Conservation (phyloP, 2,113 vertebrate species). For the Cettia cetti region DNA sequence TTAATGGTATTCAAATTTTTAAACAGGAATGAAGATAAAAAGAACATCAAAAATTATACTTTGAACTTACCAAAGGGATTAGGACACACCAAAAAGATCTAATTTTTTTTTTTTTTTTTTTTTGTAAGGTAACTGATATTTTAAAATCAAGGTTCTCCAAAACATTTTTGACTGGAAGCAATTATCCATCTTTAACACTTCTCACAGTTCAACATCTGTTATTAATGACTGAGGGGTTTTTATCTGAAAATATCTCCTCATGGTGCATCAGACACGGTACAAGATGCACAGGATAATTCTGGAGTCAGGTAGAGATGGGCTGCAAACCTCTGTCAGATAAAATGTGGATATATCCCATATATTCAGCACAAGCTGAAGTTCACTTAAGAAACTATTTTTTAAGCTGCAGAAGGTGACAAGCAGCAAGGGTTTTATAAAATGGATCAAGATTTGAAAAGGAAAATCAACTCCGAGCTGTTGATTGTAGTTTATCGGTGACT, state of each 20-base stretch:
- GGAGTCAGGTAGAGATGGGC: neutral
- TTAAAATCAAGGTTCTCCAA: neutral
- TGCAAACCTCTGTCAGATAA: neutral
- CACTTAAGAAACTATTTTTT: neutral
- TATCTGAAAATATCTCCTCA: neutral
- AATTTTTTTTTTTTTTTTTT: neutral
- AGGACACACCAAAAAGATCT: neutral
- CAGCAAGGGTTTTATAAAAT: neutral
- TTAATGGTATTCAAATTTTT: slow-evolving; percentile 1
- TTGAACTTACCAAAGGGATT: neutral
- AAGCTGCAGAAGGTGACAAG: neutral
- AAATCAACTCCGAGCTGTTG: neutral
- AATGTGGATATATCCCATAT: neutral
- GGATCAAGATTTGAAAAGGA: neutral
- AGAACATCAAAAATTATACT: neutral
- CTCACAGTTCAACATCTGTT: neutral
- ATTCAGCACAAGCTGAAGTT: neutral
- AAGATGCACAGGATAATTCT: neutral
- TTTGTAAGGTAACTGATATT: neutral
- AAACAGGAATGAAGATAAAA: neutral
- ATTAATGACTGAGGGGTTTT: rapidly evolving
- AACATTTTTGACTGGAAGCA: neutral
- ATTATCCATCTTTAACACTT: neutral
- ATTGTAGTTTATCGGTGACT: neutral
- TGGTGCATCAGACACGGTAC: neutral